Conservation (phyloP, 2,113 vertebrate species). For the Sturnira hondurensis region DNA sequence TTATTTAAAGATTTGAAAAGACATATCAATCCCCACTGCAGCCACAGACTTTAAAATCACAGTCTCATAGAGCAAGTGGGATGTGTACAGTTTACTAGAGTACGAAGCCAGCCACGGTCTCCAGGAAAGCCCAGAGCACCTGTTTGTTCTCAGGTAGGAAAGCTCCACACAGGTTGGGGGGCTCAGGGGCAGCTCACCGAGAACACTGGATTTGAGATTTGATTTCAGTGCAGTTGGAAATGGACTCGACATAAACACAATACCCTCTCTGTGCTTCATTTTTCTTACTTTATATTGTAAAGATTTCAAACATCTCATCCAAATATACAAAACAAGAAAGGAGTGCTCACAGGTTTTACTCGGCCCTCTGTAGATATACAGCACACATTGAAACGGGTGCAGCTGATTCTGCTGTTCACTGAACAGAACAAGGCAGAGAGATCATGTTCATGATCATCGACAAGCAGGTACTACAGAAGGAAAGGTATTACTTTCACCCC, state of each 20-base stretch:
- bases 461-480: not conserved
- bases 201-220: not conserved
- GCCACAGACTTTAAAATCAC: not conserved
- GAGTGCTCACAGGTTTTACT: not conserved
- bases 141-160: not conserved
- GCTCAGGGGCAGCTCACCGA: not conserved
- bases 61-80: not conserved
- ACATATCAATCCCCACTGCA: not conserved
- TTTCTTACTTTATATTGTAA: conserved; percentile 5
- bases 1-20: not conserved
- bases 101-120: not conserved
- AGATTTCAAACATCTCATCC: conserved; percentile 2
- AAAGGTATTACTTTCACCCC: not conserved
- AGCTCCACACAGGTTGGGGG: not conserved
- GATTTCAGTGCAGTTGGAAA: not conserved
- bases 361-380: not conserved
- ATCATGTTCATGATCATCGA: not conserved
- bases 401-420: not conserved
- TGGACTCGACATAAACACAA: not conserved
- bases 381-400: not conserved
- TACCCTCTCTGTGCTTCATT: not conserved
- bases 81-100: not conserved
- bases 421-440: not conserved
- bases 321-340: not conserved
- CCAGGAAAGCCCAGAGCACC: not conserved